Conservation (phyloP, 2,888 invertebrate species). For the Himalopsyche tibetana region DNA sequence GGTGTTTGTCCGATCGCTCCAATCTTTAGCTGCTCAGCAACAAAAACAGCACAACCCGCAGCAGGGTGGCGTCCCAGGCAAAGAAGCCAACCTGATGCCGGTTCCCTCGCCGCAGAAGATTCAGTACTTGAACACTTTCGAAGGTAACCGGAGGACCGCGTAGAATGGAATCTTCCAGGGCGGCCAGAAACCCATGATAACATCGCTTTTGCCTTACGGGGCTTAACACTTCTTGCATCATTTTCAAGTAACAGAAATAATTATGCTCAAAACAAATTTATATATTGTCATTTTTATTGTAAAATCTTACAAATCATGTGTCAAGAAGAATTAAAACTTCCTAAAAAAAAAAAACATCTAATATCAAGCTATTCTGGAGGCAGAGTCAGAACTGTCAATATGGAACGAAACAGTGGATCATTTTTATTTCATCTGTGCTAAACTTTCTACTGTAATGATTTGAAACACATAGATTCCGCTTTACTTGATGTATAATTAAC, state of each 20-base stretch:
- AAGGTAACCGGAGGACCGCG: conserved; percentile 76
- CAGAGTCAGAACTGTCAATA: too few relatives aligned
- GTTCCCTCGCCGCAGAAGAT: conserved; percentile 98
- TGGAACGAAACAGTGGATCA: too few relatives aligned
- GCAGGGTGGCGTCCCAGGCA: conserved; percentile 72
- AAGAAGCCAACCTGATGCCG: conserved; percentile 95
- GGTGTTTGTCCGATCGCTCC: conserved; percentile 77
- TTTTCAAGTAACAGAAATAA: too few relatives aligned
- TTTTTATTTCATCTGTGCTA: too few relatives aligned
- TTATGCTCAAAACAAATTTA: not conserved
- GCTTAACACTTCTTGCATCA: not conserved
- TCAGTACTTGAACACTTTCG: conserved; percentile 95
- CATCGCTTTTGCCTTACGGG: too few relatives aligned
- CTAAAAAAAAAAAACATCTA: too few relatives aligned
- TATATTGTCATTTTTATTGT: not conserved
- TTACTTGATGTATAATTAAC: too few relatives aligned
- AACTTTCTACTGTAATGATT: too few relatives aligned
- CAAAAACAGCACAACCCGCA: conserved; percentile 72
- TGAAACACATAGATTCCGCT: too few relatives aligned
- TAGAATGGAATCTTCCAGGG: conserved; percentile 29
- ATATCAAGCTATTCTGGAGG: too few relatives aligned
- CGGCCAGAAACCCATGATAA: not conserved
- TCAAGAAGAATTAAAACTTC: too few relatives aligned
- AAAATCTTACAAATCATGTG: too few relatives aligned
- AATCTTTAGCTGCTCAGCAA: conserved; percentile 77